A percentile compares a stretch with the other conserved stretches of the same genome.
phyloP scores from a whole-genome alignment of 2,888 invertebrate genomes.

The Folsomia candida region DNA sequence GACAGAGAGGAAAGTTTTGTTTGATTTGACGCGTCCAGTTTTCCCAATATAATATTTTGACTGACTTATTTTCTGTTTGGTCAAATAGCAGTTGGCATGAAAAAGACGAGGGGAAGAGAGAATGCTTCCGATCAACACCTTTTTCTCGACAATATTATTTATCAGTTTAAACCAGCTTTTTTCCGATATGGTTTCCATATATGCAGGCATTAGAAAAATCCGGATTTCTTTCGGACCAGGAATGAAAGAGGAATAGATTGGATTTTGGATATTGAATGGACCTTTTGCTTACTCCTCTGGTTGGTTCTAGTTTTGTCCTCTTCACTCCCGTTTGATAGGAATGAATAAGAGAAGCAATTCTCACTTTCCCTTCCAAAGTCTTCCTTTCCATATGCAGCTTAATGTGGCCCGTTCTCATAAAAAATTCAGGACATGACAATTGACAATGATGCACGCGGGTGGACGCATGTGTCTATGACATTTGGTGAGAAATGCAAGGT shows the following conservation, averaged over 20 bases:
- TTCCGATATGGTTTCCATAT: too few species aligned
- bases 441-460: not conserved
- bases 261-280: not conserved
- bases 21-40: not conserved
- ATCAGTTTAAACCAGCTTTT: not conserved
- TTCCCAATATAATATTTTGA: not conserved
- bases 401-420: not conserved
- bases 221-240: too few species aligned
- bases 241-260: not conserved
- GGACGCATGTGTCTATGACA: conserved; percentile 4
- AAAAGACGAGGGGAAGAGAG: not conserved
- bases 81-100: not conserved
- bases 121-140: not conserved
- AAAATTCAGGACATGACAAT: conserved; percentile 10
- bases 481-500: conserved; percentile 8
- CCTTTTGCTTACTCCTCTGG: not conserved
- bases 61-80: not conserved
- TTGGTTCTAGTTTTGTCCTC: not conserved
- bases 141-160: not conserved
- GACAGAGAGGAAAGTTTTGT: not conserved
- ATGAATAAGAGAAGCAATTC: not conserved
- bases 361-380: not conserved
- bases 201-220: too few species aligned
- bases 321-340: too few species aligned
- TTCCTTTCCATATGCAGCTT: too few species aligned